Evolutionary conservation across 2,888 invertebrate genomes (phyloP).

Genomic region (Exephanes ischioxanthus): DNA sequence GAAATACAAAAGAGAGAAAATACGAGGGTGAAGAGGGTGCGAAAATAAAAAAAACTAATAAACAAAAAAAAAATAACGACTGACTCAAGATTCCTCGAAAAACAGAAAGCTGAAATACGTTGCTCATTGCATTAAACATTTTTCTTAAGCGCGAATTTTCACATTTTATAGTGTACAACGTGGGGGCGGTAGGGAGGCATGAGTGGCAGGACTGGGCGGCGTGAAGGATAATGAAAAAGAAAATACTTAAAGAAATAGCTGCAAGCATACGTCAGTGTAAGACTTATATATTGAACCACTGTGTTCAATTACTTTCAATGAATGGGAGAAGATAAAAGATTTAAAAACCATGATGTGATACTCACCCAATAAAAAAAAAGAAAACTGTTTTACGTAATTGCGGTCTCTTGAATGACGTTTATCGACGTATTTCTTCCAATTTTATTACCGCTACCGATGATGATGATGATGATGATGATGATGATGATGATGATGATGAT

Average conservation of each 20-base stretch:
- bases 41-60: slow-evolving; percentile 53
- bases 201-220: slow-evolving; percentile 29
- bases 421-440: slow-evolving; percentile 46
- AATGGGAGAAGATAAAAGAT: slow-evolving; percentile 64
- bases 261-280: slow-evolving; percentile 67
- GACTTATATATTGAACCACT: slow-evolving; percentile 75
- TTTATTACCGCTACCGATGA: slow-evolving; percentile 34
- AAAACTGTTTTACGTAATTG: slow-evolving; percentile 59
- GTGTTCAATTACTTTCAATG: slow-evolving; percentile 76
- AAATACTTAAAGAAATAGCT: slow-evolving; percentile 57
- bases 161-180: slow-evolving; percentile 73
- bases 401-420: slow-evolving; percentile 56
- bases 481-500: slow-evolving; percentile 17
- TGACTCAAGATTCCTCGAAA: slow-evolving; percentile 64
- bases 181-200: slow-evolving; percentile 10
- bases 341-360: slow-evolving; percentile 69
- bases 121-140: slow-evolving; percentile 75
- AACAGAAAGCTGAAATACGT: slow-evolving; percentile 69
- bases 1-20: slow-evolving; percentile 49
- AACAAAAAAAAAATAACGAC: slow-evolving; percentile 58
- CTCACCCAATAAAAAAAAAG: slow-evolving; percentile 63
- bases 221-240: slow-evolving; percentile 44
- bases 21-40: slow-evolving; percentile 24
- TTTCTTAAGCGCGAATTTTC: slow-evolving; percentile 75
- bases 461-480: not conserved